Percentiles rank a stretch among this genome's conserved stretches.
Conservation (phyloP, 2,113 vertebrate genomes). For the Pipa parva region DNA sequence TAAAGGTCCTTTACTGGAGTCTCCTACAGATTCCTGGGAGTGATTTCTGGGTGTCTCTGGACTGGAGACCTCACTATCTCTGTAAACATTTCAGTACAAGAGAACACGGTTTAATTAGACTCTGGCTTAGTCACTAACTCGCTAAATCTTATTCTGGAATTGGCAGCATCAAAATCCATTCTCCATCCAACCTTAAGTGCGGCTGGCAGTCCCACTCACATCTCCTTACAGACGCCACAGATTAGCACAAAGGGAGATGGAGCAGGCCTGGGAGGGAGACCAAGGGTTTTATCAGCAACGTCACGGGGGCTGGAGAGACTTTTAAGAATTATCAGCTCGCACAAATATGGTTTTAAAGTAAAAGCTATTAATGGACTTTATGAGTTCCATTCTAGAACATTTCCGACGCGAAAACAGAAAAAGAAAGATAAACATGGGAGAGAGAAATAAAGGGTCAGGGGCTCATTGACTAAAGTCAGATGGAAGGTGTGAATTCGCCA, state of each 20-base stretch:
- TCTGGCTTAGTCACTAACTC: no score
- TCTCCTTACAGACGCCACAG: conserved; percentile 23
- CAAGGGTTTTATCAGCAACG: conserved; percentile 21
- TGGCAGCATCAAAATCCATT: neutral
- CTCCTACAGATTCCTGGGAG: no score
- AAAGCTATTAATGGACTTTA: conserved; percentile 21
- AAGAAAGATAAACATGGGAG: neutral
- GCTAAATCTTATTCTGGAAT: neutral
- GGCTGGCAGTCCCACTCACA: conserved; percentile 1
- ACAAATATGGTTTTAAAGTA: conserved; percentile 19
- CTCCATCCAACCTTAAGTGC: neutral
- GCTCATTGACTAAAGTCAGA: no score
- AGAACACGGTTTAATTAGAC: no score
- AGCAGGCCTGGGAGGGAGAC: conserved; percentile 7
- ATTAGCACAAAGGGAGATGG: conserved; percentile 10
- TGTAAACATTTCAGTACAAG: no score
- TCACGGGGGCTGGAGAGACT: conserved; percentile 33
- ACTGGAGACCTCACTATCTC: no score
- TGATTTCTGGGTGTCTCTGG: no score
- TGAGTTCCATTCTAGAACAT: conserved; percentile 14
- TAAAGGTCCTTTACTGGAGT: no score
- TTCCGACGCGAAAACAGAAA: conserved; percentile 8
- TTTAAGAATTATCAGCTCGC: conserved; percentile 24
- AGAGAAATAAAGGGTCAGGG: conserved; percentile 1
- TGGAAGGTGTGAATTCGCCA: no score